phyloP scores from a whole-genome alignment of 1,140 invertebrate genomes.

The Lucilia cuprina region DNA sequence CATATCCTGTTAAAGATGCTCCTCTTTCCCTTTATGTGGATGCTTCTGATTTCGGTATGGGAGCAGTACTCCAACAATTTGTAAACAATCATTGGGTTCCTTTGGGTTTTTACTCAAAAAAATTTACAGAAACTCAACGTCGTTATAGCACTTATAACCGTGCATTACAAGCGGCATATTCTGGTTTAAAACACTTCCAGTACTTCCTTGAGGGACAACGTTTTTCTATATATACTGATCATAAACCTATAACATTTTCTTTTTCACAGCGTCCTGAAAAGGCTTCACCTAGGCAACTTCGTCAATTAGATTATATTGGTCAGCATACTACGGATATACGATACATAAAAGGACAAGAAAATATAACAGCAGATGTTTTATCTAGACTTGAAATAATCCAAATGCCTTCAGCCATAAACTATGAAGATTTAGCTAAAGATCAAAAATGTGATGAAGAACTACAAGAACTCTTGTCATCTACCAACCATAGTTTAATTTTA shows the following conservation, averaged over 20 bases:
- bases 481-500: not conserved
- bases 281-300: conserved; percentile 39
- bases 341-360: conserved; percentile 52
- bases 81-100: conserved; percentile 42
- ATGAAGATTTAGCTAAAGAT: too few relatives aligned
- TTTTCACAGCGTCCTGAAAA: conserved; percentile 41
- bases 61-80: conserved; percentile 43
- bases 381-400: conserved; percentile 46
- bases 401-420: not conserved
- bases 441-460: not conserved
- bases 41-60: conserved; percentile 42
- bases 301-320: conserved; percentile 58
- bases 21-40: conserved; percentile 28
- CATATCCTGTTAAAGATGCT: not conserved
- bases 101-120: conserved; percentile 49
- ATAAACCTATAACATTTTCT: conserved; percentile 59
- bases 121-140: conserved; percentile 40
- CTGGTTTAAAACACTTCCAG: conserved; percentile 52
- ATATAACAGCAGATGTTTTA: conserved; percentile 51
- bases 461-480: too few relatives aligned
- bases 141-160: conserved; percentile 56
- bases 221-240: conserved; percentile 59
- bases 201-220: conserved; percentile 51
- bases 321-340: conserved; percentile 58
- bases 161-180: conserved; percentile 55